phyloP scores from a whole-genome alignment of 2,797 vertebrate species.

The Cynopterus sphinx region DNA sequence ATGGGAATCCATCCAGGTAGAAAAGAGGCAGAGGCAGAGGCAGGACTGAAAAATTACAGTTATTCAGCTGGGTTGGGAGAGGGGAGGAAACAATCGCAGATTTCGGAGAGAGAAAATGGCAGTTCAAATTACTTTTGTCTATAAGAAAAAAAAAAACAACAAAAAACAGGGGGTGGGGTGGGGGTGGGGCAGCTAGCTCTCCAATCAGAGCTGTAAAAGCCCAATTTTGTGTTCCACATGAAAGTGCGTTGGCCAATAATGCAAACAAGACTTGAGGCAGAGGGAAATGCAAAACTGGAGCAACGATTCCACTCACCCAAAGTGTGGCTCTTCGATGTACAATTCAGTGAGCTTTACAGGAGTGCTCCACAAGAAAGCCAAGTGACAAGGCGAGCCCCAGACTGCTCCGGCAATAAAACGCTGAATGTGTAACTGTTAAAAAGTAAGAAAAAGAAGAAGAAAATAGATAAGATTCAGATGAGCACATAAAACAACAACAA shows the following conservation, averaged over 20 bases:
- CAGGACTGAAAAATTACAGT: background rate
- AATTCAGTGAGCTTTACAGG: background rate
- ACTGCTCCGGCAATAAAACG: background rate
- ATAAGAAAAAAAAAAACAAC: background rate
- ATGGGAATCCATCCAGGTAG: background rate
- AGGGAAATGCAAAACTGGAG: conserved; percentile 26
- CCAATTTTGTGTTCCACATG: conserved; percentile 58
- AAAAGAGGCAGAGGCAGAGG: background rate
- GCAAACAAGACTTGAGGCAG: conserved; percentile 55
- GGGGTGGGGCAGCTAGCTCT: conserved; percentile 55
- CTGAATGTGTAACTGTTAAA: conserved; percentile 64
- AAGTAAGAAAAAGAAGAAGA: background rate
- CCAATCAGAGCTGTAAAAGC: conserved; percentile 65
- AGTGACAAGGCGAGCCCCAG: conserved; percentile 49
- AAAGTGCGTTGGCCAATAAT: conserved; percentile 63
- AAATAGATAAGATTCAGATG: background rate
- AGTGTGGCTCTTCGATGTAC: background rate
- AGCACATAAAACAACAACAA: background rate
- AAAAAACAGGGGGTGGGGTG: too few species aligned
- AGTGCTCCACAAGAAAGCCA: conserved; percentile 54
- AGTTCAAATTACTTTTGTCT: conserved; percentile 73
- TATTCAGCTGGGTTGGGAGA: conserved; percentile 57
- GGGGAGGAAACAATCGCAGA: conserved; percentile 59
- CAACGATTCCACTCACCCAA: conserved; percentile 80
- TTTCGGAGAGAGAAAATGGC: conserved; percentile 68